Evolutionary conservation across 2,113 vertebrate species (phyloP).

Genomic region (Phrynocephalus versicolor): DNA sequence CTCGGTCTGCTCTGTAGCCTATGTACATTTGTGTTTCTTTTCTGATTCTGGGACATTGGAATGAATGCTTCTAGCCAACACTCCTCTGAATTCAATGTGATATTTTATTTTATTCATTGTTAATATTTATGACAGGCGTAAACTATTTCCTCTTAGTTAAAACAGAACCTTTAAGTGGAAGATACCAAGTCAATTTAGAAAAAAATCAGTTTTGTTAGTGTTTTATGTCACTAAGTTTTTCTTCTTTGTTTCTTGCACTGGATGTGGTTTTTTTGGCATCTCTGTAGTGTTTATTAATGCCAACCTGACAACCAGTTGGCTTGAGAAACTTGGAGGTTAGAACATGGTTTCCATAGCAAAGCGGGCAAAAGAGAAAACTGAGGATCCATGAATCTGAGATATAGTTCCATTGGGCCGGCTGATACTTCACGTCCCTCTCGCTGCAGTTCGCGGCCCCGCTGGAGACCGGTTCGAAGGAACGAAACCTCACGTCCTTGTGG

Average conservation of each 20-base stretch:
- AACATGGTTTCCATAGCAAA: background rate
- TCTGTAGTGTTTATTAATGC: conserved; percentile 20
- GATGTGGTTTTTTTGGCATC: conserved; percentile 1
- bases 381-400: background rate
- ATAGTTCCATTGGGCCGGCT: background rate
- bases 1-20: background rate
- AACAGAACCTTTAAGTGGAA: conserved; percentile 9
- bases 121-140: background rate
- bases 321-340: conserved; percentile 28
- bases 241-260: background rate
- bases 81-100: background rate
- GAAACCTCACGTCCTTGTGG: no score
- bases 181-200: background rate
- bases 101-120: background rate
- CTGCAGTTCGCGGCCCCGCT: no score
- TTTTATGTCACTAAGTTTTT: background rate
- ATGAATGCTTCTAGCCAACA: conserved; percentile 4
- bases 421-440: no score
- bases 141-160: conserved; percentile 3
- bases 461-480: no score
- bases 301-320: conserved; percentile 11
- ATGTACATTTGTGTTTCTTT: background rate
- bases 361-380: background rate
- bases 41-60: background rate
- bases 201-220: background rate